Base-by-base conservation (phyloP, 2,113 vertebrate genomes). In the Grallaria varia region DNA sequence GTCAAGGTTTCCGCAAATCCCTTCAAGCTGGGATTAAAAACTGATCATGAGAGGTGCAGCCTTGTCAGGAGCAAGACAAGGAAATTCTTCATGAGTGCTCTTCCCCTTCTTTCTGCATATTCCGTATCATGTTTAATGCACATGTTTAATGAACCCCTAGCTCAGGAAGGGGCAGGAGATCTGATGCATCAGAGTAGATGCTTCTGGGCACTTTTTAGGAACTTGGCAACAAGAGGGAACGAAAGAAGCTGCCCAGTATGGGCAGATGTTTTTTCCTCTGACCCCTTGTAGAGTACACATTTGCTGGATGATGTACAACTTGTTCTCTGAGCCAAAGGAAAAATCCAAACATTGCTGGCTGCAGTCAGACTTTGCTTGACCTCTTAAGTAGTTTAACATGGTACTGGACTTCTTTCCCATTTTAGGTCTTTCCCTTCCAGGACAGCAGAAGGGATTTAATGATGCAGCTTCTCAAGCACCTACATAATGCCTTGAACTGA, bases 331-430 rank as follows among this genome's bases (percentile, higher is more conserved):
- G 95, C 90, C 93, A 96, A 85, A 95, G 96, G 96, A 96, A 96
- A 96, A 96, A 95, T 90, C 33, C 85, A 96, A 96, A 90, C 88
- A 94, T 56, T 81, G 68, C 82, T 96, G 95, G 92, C 92, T 95
- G 64, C 68, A 50, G 56, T 60, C 52, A 77, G 75, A 59, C 94
- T 93, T 91, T 80, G 56, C 50, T 94, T 96, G 92, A 97, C 88
- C 85, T 96, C 90, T 86, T 93, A 92, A 97, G 90, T 89, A 96
- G 76, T 95, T 96, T 93, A 96, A 92, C 92, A 86, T 93, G 88
- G 96, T 92, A 92, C 68, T 85, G 86, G 85, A 85, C 76, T 63
- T 85, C 85, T 87, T 95, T 92, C 87, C 93, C 76, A 92, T 93
- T 96, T 96, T 94, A 93, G 90, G 85, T 74, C 76, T 90, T 84